These are phyloP conservation scores for Litoditis marina DNA, from an alignment of 2,888 invertebrate genomes.

Conservation along the genomic window DNA sequence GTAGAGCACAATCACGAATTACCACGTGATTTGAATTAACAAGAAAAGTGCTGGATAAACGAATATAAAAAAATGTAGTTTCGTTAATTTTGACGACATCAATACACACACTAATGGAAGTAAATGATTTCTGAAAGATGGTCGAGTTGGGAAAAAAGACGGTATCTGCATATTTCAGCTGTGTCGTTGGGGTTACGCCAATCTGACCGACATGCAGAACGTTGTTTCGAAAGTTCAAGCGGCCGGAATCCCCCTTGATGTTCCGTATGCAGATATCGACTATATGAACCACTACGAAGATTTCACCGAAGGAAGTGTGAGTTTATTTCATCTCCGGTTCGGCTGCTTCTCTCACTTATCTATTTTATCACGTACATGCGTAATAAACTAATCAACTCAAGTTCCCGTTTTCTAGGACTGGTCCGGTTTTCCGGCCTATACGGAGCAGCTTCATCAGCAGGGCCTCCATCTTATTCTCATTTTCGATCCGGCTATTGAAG, in stretches of 20 bases:
- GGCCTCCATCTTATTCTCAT: slow-evolving; percentile 54
- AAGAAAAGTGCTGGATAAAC: too few relatives aligned
- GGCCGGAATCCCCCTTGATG: slow-evolving; percentile 53
- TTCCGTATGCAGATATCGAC: slow-evolving; percentile 55
- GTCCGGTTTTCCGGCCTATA: slow-evolving; percentile 47
- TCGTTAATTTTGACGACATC: too few relatives aligned
- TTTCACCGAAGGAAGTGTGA: slow-evolving; percentile 39
- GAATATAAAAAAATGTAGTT: too few relatives aligned
- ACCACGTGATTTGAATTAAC: too few relatives aligned
- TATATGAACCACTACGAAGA: slow-evolving; percentile 40
- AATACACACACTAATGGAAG: too few relatives aligned
- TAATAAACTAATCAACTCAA: background rate
- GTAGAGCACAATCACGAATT: too few relatives aligned
- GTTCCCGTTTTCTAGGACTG: slow-evolving; percentile 40
- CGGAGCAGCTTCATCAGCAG: slow-evolving; percentile 38
- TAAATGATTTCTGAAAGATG: too few relatives aligned
- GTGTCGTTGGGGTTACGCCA: slow-evolving; percentile 52
- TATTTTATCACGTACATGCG: too few relatives aligned
- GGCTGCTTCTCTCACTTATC: background rate
- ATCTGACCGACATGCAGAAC: slow-evolving; percentile 43
- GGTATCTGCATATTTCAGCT: slow-evolving; percentile 36
- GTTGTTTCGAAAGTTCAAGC: slow-evolving; percentile 42
- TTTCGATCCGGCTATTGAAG: slow-evolving; percentile 57
- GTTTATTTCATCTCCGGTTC: slow-evolving; percentile 1
- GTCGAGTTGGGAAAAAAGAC: too few relatives aligned